Evolutionary conservation across 1,140 invertebrate species (phyloP).

Genomic region (Chrysomallon squamiferum): DNA sequence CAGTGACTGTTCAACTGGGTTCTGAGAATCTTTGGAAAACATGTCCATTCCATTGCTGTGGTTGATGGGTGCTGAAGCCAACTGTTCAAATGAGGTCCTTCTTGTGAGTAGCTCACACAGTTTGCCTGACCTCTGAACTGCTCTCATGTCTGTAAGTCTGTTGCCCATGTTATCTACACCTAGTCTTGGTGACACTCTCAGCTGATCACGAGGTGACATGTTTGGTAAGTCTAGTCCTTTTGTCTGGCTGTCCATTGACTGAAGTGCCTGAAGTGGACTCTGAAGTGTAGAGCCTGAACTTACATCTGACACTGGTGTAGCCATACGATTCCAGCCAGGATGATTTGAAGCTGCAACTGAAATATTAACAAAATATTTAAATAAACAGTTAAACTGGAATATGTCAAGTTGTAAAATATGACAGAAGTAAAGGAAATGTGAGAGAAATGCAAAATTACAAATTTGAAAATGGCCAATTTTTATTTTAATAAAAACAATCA

Average conservation of each 20-base stretch:
- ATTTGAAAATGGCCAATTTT: too few relatives aligned
- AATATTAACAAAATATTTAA: too few relatives aligned
- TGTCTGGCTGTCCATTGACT: conserved; percentile 20
- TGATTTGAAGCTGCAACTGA: conserved; percentile 16
- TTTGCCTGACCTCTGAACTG: conserved; percentile 33
- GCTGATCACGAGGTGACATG: conserved; percentile 7
- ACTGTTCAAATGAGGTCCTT: conserved; percentile 10
- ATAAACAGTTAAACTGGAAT: too few relatives aligned
- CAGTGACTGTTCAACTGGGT: not conserved
- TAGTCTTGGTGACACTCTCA: conserved; percentile 3
- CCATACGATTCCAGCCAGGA: conserved; percentile 16
- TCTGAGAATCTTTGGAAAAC: too few relatives aligned
- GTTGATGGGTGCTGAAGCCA: not conserved
- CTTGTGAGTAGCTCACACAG: conserved; percentile 46
- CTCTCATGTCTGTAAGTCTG: not conserved
- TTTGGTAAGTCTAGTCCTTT: conserved; percentile 5
- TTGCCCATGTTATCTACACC: not conserved
- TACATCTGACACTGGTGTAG: conserved; percentile 10
- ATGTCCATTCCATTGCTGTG: too few relatives aligned
- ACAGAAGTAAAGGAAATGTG: too few relatives aligned
- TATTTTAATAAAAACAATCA: too few relatives aligned
- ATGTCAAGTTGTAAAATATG: too few relatives aligned
- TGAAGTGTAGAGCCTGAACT: conserved; percentile 14
- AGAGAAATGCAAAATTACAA: too few relatives aligned
- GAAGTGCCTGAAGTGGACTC: conserved; percentile 25